Percentiles rank a stretch among this genome's conserved stretches.
Conservation (phyloP, 2,797 vertebrate species). For the Jordanella pulchra region DNA sequence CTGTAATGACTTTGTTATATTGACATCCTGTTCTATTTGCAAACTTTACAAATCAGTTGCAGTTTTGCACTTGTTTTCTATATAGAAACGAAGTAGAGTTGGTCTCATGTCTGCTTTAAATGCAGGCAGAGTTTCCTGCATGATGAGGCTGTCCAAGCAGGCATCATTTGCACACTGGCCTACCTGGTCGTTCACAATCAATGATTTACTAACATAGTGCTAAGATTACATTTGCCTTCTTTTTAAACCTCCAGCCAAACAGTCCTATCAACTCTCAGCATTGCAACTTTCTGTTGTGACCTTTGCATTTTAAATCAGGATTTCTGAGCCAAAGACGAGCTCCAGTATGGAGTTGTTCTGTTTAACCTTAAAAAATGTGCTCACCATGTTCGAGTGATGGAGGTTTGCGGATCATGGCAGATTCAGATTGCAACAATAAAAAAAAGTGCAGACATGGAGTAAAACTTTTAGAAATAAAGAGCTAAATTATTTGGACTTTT, state of each 20-base stretch:
- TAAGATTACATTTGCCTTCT: slow-evolving; percentile 63
- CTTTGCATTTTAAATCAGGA: slow-evolving; percentile 3
- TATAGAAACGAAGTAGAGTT: too few relatives aligned
- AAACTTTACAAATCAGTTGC: too few relatives aligned
- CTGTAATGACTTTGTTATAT: too few relatives aligned
- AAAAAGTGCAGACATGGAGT: neutral
- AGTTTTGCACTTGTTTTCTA: too few relatives aligned
- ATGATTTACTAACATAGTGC: slow-evolving; percentile 72
- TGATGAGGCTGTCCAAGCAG: slow-evolving; percentile 3
- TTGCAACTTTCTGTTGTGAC: slow-evolving; percentile 1
- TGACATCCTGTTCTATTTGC: too few relatives aligned
- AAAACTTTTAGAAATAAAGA: neutral
- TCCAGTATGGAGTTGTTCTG: neutral
- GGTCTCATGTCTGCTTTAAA: too few relatives aligned
- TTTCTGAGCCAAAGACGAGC: slow-evolving; percentile 14
- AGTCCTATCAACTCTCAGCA: neutral
- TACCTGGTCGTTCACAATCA: slow-evolving; percentile 59
- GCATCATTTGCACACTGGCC: slow-evolving; percentile 42
- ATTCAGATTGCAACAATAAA: neutral
- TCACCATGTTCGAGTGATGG: slow-evolving; percentile 6
- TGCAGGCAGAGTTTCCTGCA: too few relatives aligned
- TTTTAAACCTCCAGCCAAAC: slow-evolving; percentile 21
- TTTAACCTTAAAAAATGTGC: slow-evolving; percentile 21
- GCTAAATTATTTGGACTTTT: neutral
- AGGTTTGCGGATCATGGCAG: too few relatives aligned